phyloP scores from a whole-genome alignment of 2,113 vertebrate species.

The Labeo catla region DNA sequence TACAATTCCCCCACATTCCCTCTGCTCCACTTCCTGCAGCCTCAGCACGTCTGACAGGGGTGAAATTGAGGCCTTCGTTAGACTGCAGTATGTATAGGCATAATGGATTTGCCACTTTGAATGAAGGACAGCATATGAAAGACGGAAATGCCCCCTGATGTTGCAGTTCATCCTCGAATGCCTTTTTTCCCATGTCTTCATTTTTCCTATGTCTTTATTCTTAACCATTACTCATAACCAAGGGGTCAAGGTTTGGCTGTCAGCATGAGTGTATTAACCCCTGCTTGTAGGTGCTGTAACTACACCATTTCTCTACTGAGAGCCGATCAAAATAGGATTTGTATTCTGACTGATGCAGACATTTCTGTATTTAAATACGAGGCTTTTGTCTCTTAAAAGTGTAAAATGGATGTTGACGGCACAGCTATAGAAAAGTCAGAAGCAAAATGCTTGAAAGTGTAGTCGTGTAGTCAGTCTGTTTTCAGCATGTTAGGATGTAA shows the following conservation, averaged over 20 bases:
- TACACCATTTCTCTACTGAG: not conserved
- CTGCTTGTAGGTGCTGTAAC: not conserved
- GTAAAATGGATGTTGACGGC: no score
- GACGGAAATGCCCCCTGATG: slow-evolving; percentile 13
- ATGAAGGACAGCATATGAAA: slow-evolving; percentile 23
- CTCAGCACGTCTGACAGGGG: slow-evolving; percentile 62
- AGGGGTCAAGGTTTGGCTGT: not conserved
- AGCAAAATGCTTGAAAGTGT: not conserved
- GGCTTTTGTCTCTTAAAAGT: no score
- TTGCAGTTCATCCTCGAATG: slow-evolving; percentile 25
- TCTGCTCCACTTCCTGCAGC: slow-evolving; percentile 69
- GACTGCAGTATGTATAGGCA: slow-evolving; percentile 12
- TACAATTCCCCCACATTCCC: slow-evolving; percentile 69
- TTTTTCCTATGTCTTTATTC: not conserved
- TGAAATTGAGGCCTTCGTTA: slow-evolving; percentile 40
- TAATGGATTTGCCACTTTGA: slow-evolving; percentile 35
- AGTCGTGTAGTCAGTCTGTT: not conserved
- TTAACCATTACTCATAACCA: not conserved
- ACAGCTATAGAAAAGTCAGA: not conserved
- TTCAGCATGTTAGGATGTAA: not conserved
- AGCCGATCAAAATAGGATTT: not conserved
- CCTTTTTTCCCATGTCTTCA: not conserved
- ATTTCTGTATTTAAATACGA: no score
- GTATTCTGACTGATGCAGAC: no score
- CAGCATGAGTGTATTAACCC: not conserved